A percentile compares a stretch with the other conserved stretches of the same genome.
Evolutionary conservation across 1,140 invertebrate species (phyloP).

Genomic region (Drosophila cardini): DNA sequence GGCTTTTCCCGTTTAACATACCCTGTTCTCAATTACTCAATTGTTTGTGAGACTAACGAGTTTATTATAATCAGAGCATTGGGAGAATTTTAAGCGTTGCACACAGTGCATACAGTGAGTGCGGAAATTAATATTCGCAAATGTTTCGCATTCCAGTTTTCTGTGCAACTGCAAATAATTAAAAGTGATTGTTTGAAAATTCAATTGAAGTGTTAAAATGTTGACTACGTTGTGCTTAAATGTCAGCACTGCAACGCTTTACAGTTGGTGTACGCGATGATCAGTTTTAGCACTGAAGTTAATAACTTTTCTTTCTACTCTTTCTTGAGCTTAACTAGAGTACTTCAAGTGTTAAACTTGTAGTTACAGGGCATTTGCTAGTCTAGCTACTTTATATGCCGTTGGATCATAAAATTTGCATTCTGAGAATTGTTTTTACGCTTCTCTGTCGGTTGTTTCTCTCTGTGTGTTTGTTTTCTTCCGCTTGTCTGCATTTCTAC

Average conservation of each 20-base stretch:
- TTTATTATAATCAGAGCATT: background rate
- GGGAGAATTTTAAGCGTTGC: background rate
- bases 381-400: background rate
- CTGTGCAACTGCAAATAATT: too few species aligned
- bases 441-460: too few species aligned
- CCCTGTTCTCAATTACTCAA: slow-evolving; percentile 20
- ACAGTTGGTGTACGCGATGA: too few species aligned
- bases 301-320: too few species aligned
- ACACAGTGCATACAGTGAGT: too few species aligned
- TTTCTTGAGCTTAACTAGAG: background rate
- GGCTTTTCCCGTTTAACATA: slow-evolving; percentile 16
- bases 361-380: background rate
- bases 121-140: too few species aligned
- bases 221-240: too few species aligned
- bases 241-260: too few species aligned
- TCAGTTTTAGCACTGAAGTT: too few species aligned
- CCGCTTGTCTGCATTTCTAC: background rate
- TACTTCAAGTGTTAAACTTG: background rate
- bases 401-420: slow-evolving; percentile 61
- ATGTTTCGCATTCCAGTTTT: too few species aligned
- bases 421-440: slow-evolving; percentile 58
- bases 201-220: too few species aligned
- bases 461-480: slow-evolving; percentile 10
- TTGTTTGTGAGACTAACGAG: slow-evolving; percentile 9
- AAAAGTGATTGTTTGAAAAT: too few species aligned